These are phyloP conservation scores for Nebria brevicollis DNA, from an alignment of 2,888 invertebrate genomes.

Conservation along the genomic window DNA sequence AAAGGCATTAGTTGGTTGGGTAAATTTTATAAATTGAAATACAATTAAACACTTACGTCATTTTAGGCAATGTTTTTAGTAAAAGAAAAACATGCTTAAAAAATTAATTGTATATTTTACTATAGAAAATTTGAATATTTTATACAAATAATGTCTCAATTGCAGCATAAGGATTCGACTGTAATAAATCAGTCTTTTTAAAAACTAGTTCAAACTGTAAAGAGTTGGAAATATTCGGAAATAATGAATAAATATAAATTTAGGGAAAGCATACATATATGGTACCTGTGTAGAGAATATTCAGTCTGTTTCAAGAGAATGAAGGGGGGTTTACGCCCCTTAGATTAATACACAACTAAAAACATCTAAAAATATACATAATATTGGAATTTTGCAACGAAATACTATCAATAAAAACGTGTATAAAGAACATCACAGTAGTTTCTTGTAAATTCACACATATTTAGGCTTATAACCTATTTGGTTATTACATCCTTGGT, in stretches of 20 bases:
- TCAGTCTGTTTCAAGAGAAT: not conserved
- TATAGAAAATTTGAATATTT: too few species aligned
- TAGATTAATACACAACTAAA: not conserved
- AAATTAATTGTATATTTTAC: too few species aligned
- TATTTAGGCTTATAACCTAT: not conserved
- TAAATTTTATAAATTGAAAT: not conserved
- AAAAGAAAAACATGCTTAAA: too few species aligned
- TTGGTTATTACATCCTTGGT: not conserved
- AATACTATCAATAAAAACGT: not conserved
- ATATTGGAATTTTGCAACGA: slow-evolving; percentile 1
- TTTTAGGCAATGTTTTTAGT: too few species aligned
- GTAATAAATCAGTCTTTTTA: too few species aligned
- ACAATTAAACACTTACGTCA: too few species aligned
- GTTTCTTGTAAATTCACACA: not conserved
- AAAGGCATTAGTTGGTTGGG: not conserved
- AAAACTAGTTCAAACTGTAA: too few species aligned
- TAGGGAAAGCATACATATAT: not conserved
- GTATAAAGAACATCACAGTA: not conserved
- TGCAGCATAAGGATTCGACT: too few species aligned
- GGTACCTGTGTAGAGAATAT: not conserved
- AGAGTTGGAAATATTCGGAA: too few species aligned
- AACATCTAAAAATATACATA: not conserved
- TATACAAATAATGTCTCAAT: too few species aligned
- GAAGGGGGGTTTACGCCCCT: not conserved
- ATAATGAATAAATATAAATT: not conserved